Conservation (phyloP, 2,888 invertebrate species). For the Priocnemis perturbator region DNA sequence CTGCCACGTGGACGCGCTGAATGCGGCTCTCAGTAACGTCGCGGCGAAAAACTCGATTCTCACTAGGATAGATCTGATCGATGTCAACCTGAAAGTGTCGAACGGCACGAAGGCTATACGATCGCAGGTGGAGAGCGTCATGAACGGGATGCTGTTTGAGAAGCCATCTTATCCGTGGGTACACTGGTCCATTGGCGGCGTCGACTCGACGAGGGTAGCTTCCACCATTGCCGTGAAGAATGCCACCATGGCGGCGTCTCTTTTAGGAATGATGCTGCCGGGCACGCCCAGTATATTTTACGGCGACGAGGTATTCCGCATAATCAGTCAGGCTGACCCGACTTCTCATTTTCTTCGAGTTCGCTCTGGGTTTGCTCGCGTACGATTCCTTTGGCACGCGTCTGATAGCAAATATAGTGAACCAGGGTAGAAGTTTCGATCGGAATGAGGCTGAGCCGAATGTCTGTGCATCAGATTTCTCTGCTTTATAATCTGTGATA, state of each 20-base stretch:
- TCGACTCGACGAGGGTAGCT: slow-evolving; percentile 79
- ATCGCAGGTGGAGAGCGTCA: slow-evolving; percentile 78
- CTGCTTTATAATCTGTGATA: too few relatives aligned
- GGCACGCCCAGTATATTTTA: slow-evolving; percentile 93
- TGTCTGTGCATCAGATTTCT: too few relatives aligned
- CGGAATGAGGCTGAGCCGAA: too few relatives aligned
- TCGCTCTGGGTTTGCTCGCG: neutral
- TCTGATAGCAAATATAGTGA: too few relatives aligned
- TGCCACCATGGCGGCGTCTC: slow-evolving; percentile 82
- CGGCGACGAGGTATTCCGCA: slow-evolving; percentile 87
- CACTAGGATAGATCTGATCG: slow-evolving; percentile 83
- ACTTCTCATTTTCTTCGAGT: too few relatives aligned
- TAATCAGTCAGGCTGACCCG: too few relatives aligned
- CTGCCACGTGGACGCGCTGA: slow-evolving; percentile 79
- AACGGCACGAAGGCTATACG: slow-evolving; percentile 79
- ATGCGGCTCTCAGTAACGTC: slow-evolving; percentile 74
- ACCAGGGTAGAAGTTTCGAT: too few relatives aligned
- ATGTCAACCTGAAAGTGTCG: slow-evolving; percentile 80
- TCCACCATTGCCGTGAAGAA: slow-evolving; percentile 77
- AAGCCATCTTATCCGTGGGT: slow-evolving; percentile 85
- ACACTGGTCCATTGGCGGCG: slow-evolving; percentile 86
- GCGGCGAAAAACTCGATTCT: slow-evolving; percentile 79
- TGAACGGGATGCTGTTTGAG: slow-evolving; percentile 79
- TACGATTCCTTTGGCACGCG: neutral
- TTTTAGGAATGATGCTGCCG: slow-evolving; percentile 89